Conservation (phyloP, 2,888 invertebrate species). For the Antheraea yamamai region DNA sequence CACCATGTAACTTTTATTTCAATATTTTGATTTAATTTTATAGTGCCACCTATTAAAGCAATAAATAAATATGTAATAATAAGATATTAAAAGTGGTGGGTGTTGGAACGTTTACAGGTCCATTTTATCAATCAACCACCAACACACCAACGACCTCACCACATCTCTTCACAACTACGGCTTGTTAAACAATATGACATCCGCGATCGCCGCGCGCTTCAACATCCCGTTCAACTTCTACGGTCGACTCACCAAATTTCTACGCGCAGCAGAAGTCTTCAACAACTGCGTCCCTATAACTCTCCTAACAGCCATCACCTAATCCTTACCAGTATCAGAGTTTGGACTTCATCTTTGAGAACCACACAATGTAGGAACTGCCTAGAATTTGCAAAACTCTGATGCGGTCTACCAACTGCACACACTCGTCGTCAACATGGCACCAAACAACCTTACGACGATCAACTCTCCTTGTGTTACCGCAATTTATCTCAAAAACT, state of each 20-base stretch:
- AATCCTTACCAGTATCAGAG: slow-evolving; percentile 52
- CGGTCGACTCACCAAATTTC: slow-evolving; percentile 73
- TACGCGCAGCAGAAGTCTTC: slow-evolving; percentile 71
- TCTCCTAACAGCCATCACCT: slow-evolving; percentile 74
- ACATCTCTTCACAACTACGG: slow-evolving; percentile 80
- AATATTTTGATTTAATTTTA: background rate
- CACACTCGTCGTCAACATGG: slow-evolving; percentile 66
- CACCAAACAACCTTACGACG: slow-evolving; percentile 60
- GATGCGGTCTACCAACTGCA: slow-evolving; percentile 68
- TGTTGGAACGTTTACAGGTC: slow-evolving; percentile 83
- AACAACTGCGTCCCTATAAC: slow-evolving; percentile 66
- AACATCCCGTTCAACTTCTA: slow-evolving; percentile 70
- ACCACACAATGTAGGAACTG: slow-evolving; percentile 60
- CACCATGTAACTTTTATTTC: background rate
- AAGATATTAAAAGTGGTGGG: slow-evolving; percentile 80
- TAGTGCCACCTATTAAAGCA: slow-evolving; percentile 22
- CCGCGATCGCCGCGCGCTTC: slow-evolving; percentile 72
- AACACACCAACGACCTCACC: slow-evolving; percentile 81
- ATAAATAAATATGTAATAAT: slow-evolving; percentile 45
- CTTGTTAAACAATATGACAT: slow-evolving; percentile 74
- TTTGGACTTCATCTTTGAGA: slow-evolving; percentile 52
- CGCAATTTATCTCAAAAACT: slow-evolving; percentile 64
- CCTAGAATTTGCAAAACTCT: slow-evolving; percentile 61
- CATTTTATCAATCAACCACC: slow-evolving; percentile 82
- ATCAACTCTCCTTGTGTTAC: slow-evolving; percentile 59